Conservation (phyloP, 1,140 invertebrate genomes). For the Drosophila tsacasi region DNA sequence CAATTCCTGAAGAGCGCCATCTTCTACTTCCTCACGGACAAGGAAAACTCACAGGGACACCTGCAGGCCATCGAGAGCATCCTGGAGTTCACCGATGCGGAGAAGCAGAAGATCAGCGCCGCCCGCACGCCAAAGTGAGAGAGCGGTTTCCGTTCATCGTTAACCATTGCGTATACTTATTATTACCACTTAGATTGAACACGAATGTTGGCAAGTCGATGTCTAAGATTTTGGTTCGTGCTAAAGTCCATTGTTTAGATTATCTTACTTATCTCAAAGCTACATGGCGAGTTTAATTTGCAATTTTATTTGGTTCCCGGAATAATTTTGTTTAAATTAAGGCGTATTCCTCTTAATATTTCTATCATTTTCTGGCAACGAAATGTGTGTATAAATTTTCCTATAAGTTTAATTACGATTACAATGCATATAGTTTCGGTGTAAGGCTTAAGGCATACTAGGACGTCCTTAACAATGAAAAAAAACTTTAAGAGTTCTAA, state of each 20-base stretch:
- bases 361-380: conserved; percentile 29
- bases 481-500: conserved; percentile 19
- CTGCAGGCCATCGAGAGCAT: conserved; percentile 94
- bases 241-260: conserved; percentile 75
- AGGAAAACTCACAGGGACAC: conserved; percentile 93
- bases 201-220: conserved; percentile 62
- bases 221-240: conserved; percentile 65
- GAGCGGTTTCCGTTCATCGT: conserved; percentile 24
- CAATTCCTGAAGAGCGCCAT: conserved; percentile 96
- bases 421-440: conserved; percentile 21
- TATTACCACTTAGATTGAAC: conserved; percentile 37
- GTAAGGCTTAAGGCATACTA: conserved; percentile 56
- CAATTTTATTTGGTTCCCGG: conserved; percentile 71
- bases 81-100: conserved; percentile 91
- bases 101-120: conserved; percentile 91
- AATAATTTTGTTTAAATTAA: conserved; percentile 77
- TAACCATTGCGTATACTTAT: conserved; percentile 38
- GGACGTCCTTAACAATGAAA: conserved; percentile 41
- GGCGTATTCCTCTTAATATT: conserved; percentile 24
- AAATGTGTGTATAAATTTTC: conserved; percentile 51
- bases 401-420: conserved; percentile 44
- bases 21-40: conserved; percentile 95
- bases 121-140: conserved; percentile 85
- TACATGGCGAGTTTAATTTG: conserved; percentile 57
- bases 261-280: conserved; percentile 23